Evolutionary conservation across 2,797 vertebrate species (phyloP), one percentile per base, ranked within the genome.

Genomic region (Sparidentex hasta): DNA sequence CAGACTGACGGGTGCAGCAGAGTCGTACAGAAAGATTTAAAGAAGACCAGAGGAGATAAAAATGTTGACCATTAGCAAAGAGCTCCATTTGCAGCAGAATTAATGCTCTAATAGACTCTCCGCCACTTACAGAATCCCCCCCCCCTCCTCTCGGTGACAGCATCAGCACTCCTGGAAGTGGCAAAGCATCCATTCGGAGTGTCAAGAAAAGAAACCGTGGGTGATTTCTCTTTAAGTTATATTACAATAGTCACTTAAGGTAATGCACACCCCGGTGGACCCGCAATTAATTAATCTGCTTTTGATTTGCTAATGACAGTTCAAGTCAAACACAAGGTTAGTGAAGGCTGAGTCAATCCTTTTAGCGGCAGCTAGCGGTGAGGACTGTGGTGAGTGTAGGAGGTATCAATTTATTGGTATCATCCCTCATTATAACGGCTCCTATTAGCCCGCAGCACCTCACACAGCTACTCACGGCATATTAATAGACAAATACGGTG

Each of bases 191-290:
- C 85, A 81, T 92, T 91, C 80, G 52, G 54, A 1, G 74, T 87
- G 92, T 91, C 92, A 93, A 55, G 79, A 84, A 87, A 83, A 93
- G 86, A 83, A 89, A 90, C 87, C 78, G 64, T 23, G 67, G 85
- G 88, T 85, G 88, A 93, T 93, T 94, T 90, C 89, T 92, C 90
- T 81, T 68, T 47, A 87, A 90, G 88, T 91, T 94, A 93, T 90
- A 93, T 93, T 92, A 92, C 93, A 94, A 92, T 93, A 92, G 84
- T 94, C 94, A 93, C 93, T 95, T 94, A 93, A 86, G 88, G 88
- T 92, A 94, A 94, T 94, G 88, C 88, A 85, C 78, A 81, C 87
- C 79, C 65, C 77, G 1, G 64, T 77, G 85, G 89, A 87, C 87
- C 85, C 73, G 76, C 75, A 82, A 94, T 94, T 94, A 93, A 95